Percentiles rank a stretch among this genome's conserved stretches.
These are phyloP conservation scores for Cydia strobilella DNA, from an alignment of 1,140 invertebrate genomes.

Conservation along the genomic window DNA sequence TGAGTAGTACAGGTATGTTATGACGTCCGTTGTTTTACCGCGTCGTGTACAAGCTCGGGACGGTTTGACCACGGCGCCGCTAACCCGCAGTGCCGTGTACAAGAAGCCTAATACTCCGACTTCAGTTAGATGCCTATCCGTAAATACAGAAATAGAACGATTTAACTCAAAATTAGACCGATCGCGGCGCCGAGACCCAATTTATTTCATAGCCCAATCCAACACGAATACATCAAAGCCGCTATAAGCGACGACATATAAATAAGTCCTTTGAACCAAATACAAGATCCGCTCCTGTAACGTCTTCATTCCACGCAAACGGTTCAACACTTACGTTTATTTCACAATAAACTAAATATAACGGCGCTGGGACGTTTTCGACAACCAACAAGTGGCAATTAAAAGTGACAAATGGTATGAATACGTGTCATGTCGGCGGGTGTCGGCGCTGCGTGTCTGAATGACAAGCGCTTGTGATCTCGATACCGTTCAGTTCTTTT, in stretches of 20 bases:
- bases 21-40: no score
- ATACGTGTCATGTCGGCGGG: slow-evolving; percentile 47
- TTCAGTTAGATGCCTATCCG: background rate
- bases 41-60: no score
- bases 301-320: slow-evolving; percentile 60
- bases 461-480: slow-evolving; percentile 63
- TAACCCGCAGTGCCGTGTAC: no score
- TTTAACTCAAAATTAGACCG: slow-evolving; percentile 18
- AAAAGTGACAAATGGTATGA: slow-evolving; percentile 79
- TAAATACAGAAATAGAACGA: slow-evolving; percentile 18
- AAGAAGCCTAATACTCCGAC: background rate
- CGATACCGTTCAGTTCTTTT: slow-evolving; percentile 51
- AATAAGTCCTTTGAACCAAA: slow-evolving; percentile 62
- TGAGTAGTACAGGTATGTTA: no score
- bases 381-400: slow-evolving; percentile 76
- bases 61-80: no score
- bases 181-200: slow-evolving; percentile 14
- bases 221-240: slow-evolving; percentile 57
- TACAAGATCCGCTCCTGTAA: slow-evolving; percentile 50
- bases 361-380: slow-evolving; percentile 67
- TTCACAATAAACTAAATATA: slow-evolving; percentile 78
- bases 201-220: slow-evolving; percentile 41
- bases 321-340: slow-evolving; percentile 53
- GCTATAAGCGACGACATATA: slow-evolving; percentile 60
- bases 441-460: slow-evolving; percentile 41